Evolutionary conservation across 2,888 invertebrate species (phyloP), one percentile per base, ranked within the genome.

Genomic region (Hirtodrosophila duncani): DNA sequence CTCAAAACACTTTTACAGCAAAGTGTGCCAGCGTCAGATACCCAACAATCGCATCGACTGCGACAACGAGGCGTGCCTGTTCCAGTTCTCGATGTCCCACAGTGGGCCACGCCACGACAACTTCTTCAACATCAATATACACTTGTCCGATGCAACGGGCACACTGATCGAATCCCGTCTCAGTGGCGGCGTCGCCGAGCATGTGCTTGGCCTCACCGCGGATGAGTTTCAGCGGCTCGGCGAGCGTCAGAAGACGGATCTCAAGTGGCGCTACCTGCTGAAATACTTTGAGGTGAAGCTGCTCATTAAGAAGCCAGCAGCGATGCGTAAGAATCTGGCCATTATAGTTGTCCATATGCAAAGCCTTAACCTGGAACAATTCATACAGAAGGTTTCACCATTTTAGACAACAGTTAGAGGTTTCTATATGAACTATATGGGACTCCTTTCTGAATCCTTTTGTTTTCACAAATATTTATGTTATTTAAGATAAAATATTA

Each of bases 141-240:
- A 89, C 2, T 86, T 93, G 24, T 88, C 90, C 5, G 93, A 93
- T 82, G 92, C 92, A 58, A 92, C 93, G 0, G 93, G 92, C 5
- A 91, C 91, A 16, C 64, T 93, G 10, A 81, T 85, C 0, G 91
- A 88, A 53, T 85, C 91, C 36, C 88, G 89, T 6, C 85, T 93
- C 6, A 89, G 88, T 14, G 88, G 91, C n/a, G 85, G 86, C 44
- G 84, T 88, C 29, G 89, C 92, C 1, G 91, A 91, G 79, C 88
- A 88, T n/a, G 83, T 90, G 6, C 84, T 93, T 5, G 89, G 89
- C 31, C 88, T 89, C 61, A 87, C 88, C 10, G 86, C 88, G 0
- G 83, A 88, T 7, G 88, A 90, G 29, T 89, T 92, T 72, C 85
- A 88, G 34, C 66, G 78, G 2, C 88, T 91, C 87, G 74, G 87